Base-by-base conservation (phyloP, 2,797 vertebrate species). In the Synaphobranchus kaupii region DNA sequence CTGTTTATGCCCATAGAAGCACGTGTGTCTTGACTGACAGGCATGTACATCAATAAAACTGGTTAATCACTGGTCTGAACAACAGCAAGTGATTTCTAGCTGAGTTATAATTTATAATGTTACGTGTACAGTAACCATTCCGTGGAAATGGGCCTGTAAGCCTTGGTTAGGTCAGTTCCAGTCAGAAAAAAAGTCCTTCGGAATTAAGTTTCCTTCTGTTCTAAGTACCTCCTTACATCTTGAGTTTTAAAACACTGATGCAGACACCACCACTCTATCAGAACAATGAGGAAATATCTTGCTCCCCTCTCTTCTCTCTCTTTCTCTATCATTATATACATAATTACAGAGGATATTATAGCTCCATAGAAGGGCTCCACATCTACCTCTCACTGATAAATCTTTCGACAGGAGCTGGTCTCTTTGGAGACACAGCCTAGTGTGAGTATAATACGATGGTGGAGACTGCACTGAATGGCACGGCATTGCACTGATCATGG, bases 371-470 rank as follows among this genome's bases (percentile, higher is more conserved):
- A 83, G 58, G 56, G 44, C 22, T 66, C 39, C 31, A 17, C 82
- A 56, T 58, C 22, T 34, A 28, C 48, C 85, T 60, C 52, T 31
- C 39, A 44, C 2, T 50, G 54, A 87, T 54, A 85, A 50, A 68
- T 60, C 58, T 66, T 66, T 52, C 39, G 76, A 52, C 82, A 71
- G 68, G 85, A 82, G 86, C 34, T 76, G 80, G 66, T 39, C 63
- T 48, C 60, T 68, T 82, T 88, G 83, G 84, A 13, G 60, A 89
- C 84, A 89, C 84, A 76, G 31, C 93, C 90, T 89, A 89, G 90
- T 92, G 91, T 54, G 87, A 94, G 92, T 92, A 87, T 87, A 92
- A 93, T 91, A 94, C 91, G 50, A 89, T n/a, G 22, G 56, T 71
- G 83, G 84, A 85, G 82, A 91, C 86, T 88, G 47, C 78, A 89